A percentile compares a stretch with the other conserved stretches of the same genome.
Evolutionary conservation across 2,888 invertebrate species (phyloP).

Genomic region (Ectobius pallidus): DNA sequence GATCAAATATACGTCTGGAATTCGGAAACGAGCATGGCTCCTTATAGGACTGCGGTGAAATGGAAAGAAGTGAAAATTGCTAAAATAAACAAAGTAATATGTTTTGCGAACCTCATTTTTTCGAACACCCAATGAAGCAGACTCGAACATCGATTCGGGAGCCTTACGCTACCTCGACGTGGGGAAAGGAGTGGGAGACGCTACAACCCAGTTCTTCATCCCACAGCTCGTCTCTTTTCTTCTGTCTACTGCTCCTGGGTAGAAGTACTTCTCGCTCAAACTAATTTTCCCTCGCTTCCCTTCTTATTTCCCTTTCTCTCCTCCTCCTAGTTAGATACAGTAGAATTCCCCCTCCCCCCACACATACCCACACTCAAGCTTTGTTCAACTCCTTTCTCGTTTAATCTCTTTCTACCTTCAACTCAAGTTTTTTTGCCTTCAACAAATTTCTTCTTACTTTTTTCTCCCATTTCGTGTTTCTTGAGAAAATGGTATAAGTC

Average conservation of each 20-base stretch:
- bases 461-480: neutral
- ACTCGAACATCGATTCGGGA: constrained; percentile 13
- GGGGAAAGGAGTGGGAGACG: neutral
- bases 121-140: constrained; percentile 8
- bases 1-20: too few species aligned
- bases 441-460: neutral
- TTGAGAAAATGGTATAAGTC: neutral
- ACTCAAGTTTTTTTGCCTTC: neutral
- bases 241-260: constrained; percentile 6
- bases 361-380: neutral
- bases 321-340: constrained; percentile 4
- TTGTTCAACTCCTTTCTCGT: constrained; percentile 6
- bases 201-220: neutral
- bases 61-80: too few species aligned
- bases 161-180: neutral
- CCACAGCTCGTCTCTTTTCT: neutral
- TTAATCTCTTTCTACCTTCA: constrained; percentile 20
- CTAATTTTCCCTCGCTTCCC: constrained; percentile 36
- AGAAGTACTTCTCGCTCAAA: constrained; percentile 34
- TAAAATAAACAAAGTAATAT: too few species aligned
- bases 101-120: constrained; percentile 5
- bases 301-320: constrained; percentile 13
- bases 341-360: neutral
- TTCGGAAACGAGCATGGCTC: too few species aligned
- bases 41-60: too few species aligned